These are phyloP conservation scores for Melanitta fusca DNA, from an alignment of 2,797 vertebrate species.

Conservation along the genomic window DNA sequence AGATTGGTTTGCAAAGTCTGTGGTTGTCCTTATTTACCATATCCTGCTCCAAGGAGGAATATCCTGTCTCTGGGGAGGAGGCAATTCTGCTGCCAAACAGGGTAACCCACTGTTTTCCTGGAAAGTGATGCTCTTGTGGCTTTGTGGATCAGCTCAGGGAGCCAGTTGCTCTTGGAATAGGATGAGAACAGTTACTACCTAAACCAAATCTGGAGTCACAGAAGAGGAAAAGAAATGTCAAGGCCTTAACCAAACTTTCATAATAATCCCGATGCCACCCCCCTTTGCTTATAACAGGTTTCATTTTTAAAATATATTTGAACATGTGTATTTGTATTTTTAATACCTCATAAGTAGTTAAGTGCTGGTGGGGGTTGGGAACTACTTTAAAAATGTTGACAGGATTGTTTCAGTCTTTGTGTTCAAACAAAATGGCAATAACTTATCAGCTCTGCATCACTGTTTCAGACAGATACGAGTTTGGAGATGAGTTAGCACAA, in stretches of 20 bases:
- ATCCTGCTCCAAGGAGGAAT: not conserved
- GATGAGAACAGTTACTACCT: conserved; percentile 44
- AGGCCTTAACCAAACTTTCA: conserved; percentile 76
- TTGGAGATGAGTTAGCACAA: conserved; percentile 46
- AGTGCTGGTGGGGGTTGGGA: conserved; percentile 62
- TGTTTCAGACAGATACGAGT: conserved; percentile 59
- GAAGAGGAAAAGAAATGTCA: conserved; percentile 58
- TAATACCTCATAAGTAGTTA: conserved; percentile 81
- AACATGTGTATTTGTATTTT: conserved; percentile 71
- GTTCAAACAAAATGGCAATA: conserved; percentile 83
- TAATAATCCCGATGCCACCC: conserved; percentile 59
- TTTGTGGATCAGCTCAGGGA: conserved; percentile 41
- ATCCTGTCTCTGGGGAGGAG: not conserved
- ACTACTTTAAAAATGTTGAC: conserved; percentile 62
- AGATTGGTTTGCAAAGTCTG: not conserved
- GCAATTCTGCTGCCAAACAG: not conserved
- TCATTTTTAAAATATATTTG: conserved; percentile 65
- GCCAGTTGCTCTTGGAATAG: conserved; percentile 18
- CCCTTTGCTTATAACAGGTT: conserved; percentile 66
- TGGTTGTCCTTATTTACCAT: not conserved
- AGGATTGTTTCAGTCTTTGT: conserved; percentile 74
- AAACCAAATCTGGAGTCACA: conserved; percentile 51
- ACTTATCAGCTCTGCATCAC: conserved; percentile 76
- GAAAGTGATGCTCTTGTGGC: not conserved
- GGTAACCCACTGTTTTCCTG: not conserved